phyloP scores from a whole-genome alignment of 2,113 vertebrate genomes.

The Dendropsophus ebraccatus region DNA sequence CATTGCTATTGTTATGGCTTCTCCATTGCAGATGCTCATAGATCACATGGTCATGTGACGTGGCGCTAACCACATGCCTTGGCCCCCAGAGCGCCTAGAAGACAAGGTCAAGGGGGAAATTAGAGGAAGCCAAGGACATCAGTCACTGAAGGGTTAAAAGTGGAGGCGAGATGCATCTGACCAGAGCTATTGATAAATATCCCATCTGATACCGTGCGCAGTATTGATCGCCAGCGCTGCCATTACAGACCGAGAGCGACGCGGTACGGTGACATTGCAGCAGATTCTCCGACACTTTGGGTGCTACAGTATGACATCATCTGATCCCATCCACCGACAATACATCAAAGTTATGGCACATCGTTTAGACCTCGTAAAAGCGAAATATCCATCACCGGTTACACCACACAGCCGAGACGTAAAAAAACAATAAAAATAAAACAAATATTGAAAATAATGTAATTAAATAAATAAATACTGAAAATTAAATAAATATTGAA shows the following conservation, averaged over 20 bases:
- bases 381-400: too few species aligned
- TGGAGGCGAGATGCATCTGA: not conserved
- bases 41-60: not conserved
- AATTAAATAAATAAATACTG: too few species aligned
- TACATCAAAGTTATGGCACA: not conserved
- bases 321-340: not conserved
- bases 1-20: not conserved
- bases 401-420: too few species aligned
- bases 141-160: not conserved
- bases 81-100: not conserved
- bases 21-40: not conserved
- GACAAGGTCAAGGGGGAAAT: conserved; percentile 29
- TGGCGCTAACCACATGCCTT: not conserved
- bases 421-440: too few species aligned
- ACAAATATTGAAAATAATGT: too few species aligned
- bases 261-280: conserved; percentile 9
- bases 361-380: too few species aligned
- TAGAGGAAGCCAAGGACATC: not conserved
- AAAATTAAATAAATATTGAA: too few species aligned
- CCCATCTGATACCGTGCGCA: not conserved
- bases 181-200: not conserved
- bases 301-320: not conserved
- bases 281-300: not conserved
- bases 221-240: not conserved
- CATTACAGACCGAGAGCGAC: not conserved